These are phyloP conservation scores for Clitarchus hookeri DNA, from an alignment of 2,888 invertebrate genomes.

Conservation along the genomic window DNA sequence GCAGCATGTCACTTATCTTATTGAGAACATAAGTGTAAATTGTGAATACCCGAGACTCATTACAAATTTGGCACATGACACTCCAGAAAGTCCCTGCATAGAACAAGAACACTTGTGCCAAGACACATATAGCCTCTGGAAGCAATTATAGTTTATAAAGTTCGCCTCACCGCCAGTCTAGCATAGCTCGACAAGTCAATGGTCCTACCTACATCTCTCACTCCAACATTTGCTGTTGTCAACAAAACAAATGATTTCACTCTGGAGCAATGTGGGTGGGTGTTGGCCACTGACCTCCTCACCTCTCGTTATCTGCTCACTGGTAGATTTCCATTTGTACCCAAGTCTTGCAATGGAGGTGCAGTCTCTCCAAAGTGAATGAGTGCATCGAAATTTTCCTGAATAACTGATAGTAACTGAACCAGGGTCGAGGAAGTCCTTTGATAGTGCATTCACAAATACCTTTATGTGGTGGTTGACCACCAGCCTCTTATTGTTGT, in stretches of 20 bases:
- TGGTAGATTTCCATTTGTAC: neutral
- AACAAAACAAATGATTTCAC: neutral
- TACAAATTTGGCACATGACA: neutral
- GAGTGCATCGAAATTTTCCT: neutral
- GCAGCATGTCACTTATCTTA: neutral
- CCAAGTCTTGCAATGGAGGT: neutral
- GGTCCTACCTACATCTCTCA: neutral
- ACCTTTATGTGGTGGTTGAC: neutral
- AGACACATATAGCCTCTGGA: neutral
- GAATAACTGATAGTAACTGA: neutral
- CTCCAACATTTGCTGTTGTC: neutral
- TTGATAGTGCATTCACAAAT: neutral
- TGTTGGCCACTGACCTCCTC: neutral
- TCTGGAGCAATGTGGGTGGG: neutral
- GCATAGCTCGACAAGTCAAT: neutral
- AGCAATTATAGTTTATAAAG: neutral
- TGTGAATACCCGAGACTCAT: neutral
- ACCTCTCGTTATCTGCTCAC: neutral
- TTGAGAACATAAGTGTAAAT: neutral
- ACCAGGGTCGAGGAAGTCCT: neutral
- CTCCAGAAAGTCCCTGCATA: neutral
- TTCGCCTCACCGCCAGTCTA: neutral
- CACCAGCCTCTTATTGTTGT: neutral
- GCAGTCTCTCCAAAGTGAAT: neutral
- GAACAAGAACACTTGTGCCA: neutral